Base-by-base conservation (phyloP, 2,888 invertebrate genomes). In the Crepidodera aurea region DNA sequence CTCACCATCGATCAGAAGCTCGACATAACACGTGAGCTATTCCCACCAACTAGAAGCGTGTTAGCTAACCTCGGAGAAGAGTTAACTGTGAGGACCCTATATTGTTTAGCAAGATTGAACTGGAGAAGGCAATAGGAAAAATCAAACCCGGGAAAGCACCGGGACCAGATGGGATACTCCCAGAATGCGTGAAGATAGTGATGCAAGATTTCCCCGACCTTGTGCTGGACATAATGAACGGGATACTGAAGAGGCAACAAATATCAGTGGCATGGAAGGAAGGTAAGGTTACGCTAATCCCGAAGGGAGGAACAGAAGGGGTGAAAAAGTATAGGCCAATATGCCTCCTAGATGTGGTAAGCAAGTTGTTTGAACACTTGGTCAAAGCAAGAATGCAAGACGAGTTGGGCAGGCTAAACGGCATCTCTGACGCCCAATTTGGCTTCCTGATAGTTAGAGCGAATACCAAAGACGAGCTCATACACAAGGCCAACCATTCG, bases 221-320 rank as follows among this genome's bases (percentile, higher is more conserved):
- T 6, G 39, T 13, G 4, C 40, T 63, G 15, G 39, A 60, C 29
- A 57, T 50, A n/a, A n/a, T n/a, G n/a, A n/a, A n/a, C n/a, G n/a
- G n/a, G n/a, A n/a, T n/a, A n/a, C n/a, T n/a, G n/a, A n/a, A n/a
- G n/a, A n/a, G n/a, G n/a, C 37, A 15, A 27, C 7, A 46, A 1
- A 72, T 71, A 37, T 58, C 65, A 10, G 10, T 29, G 1, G 19
- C 37, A 5, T 74, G 71, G 69, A 73, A 71, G 34, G 25, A 3
- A 10, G 62, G 67, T 1, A 54, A 64, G 5, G 59, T 72, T 16
- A 66, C 69, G 0, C 67, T 72, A 1, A 40, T 68, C 15, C 54
- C 42, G 12, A 63, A 65, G 25, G 32, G 19, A 5, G 57, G 42
- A 7, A 44, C 44, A 16, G 42, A 54, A 3, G 16, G 6, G 19